A percentile compares a stretch with the other conserved stretches of the same genome.
Conservation (phyloP, 2,888 invertebrate species). For the Enchytraeus crypticus region DNA sequence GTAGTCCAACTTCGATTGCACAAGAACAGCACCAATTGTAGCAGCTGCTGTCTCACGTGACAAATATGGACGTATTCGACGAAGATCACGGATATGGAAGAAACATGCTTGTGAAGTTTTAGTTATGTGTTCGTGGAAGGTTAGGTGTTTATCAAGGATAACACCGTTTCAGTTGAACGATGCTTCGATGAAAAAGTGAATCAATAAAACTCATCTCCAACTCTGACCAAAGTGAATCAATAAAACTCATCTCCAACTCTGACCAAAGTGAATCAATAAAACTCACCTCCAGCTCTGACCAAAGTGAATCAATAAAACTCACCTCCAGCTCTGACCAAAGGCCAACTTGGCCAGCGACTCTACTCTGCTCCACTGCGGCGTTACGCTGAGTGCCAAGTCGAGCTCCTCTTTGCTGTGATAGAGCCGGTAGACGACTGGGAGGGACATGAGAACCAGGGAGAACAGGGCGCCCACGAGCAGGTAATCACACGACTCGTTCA, state of each 20-base stretch:
- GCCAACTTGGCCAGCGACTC: not conserved
- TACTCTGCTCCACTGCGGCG: not conserved
- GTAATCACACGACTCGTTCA: slow-evolving; percentile 67
- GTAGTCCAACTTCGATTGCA: too few relatives aligned
- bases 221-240: not conserved
- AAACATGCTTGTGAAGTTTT: too few relatives aligned
- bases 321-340: slow-evolving; percentile 24
- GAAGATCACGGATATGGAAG: too few relatives aligned
- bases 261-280: not conserved
- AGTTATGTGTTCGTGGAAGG: too few relatives aligned
- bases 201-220: not conserved
- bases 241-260: not conserved
- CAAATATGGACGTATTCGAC: too few relatives aligned
- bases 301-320: not conserved
- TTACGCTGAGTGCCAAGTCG: not conserved
- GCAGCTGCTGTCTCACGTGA: too few relatives aligned
- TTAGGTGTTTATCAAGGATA: too few relatives aligned
- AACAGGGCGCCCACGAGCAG: slow-evolving; percentile 55
- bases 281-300: slow-evolving; percentile 23
- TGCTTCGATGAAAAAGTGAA: not conserved
- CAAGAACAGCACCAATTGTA: too few relatives aligned
- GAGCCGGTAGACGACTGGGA: slow-evolving; percentile 38
- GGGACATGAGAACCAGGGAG: slow-evolving; percentile 35
- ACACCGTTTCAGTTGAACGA: too few relatives aligned
- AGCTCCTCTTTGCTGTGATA: slow-evolving; percentile 28